Evolutionary conservation across 2,113 vertebrate genomes (phyloP).

Genomic region (Gobiocypris rarus): DNA sequence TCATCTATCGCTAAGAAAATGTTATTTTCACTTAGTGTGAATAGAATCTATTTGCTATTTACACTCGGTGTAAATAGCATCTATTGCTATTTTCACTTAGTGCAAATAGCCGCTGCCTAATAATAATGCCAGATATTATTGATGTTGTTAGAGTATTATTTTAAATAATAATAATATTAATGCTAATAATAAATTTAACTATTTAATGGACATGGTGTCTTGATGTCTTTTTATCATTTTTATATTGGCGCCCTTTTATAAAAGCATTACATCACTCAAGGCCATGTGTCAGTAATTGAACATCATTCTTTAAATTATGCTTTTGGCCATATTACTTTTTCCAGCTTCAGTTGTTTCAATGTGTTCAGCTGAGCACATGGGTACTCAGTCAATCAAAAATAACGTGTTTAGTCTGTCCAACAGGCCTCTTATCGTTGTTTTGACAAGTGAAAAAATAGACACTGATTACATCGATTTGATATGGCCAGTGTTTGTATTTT

Average conservation of each 20-base stretch:
- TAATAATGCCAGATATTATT: background rate
- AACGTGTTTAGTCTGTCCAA: background rate
- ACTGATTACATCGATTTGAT: background rate
- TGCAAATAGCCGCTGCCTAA: too few species aligned
- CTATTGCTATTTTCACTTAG: too few species aligned
- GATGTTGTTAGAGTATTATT: background rate
- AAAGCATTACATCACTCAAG: background rate
- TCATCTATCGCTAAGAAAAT: too few species aligned
- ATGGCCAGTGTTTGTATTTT: background rate
- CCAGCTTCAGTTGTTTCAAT: background rate
- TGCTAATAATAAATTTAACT: background rate
- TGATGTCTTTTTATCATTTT: background rate
- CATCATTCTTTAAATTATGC: background rate
- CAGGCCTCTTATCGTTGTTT: background rate
- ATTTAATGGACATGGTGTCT: background rate
- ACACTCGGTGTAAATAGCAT: too few species aligned
- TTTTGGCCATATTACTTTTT: background rate
- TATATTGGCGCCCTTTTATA: background rate
- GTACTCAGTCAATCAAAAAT: background rate
- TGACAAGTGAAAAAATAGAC: constrained; percentile 1
- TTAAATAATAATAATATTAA: background rate
- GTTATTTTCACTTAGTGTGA: too few species aligned
- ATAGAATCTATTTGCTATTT: too few species aligned
- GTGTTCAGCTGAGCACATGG: background rate
- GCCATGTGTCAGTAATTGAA: background rate